Base-by-base conservation (phyloP, 2,113 vertebrate genomes). In the Seriola dumerili region DNA sequence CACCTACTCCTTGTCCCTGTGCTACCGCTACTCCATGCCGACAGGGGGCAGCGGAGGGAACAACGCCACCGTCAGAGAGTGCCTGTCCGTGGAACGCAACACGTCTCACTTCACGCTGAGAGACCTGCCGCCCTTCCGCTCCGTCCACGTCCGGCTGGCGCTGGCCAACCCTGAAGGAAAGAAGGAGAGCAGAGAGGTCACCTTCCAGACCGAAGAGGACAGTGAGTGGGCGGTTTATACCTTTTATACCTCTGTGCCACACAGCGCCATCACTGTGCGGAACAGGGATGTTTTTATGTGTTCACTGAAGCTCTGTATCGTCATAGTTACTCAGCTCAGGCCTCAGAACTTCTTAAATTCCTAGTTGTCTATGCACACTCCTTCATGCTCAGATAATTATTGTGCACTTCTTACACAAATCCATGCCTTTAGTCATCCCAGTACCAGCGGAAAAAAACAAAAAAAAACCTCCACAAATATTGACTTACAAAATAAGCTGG, bases 131-230 rank as follows among this genome's bases (percentile, higher is more conserved):
- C 98, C 98, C 7, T 98, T 97, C 91, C 96, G 93, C 58, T 90
- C 95, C 0, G 89, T 99, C 34, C 96, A 98, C 0, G 96, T 98
- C 55, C 95, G 95, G 0, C 96, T 99, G 40, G 92, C 96, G 1
- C 94, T 99, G 64, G 84, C 96, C 73, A 99, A 99, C 89, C 97
- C 97, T 0, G 98, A 99, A 89, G 98, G 98, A 1, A 96, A 96
- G 88, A 99, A 98, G 89, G 98, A 99, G 72, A 96, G 97, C 94
- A 95, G 96, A 78, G 97, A 99, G 90, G 95, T 97, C 86, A 92
- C 96, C 29, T 99, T 99, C 88, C 97, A 99, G 95, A 99, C 98
- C 0, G 97, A 99, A 5, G 98, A 99, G 83, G 98, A 99, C 38
- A 96, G 98, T 99, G 87, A 96, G 97, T 93, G 61, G 72, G 4